These are phyloP conservation scores for Crossocerus cetratus DNA, from an alignment of 2,888 invertebrate species.

Conservation along the genomic window DNA sequence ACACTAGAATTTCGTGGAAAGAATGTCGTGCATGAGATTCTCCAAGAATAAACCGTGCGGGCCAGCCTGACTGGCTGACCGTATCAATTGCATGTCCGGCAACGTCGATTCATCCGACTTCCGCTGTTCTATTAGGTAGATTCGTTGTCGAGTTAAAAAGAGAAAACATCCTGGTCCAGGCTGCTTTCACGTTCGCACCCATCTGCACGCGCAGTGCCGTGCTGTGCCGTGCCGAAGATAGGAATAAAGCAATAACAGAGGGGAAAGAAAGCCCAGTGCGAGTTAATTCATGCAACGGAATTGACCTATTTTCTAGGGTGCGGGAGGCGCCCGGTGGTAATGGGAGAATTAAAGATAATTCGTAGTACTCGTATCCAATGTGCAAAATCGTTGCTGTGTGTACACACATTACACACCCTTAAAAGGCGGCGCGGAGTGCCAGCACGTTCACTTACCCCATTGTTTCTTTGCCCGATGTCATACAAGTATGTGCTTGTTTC, in stretches of 20 bases:
- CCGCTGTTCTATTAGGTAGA: conserved; percentile 32
- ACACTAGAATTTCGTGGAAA: conserved; percentile 25
- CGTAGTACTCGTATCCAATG: conserved; percentile 29
- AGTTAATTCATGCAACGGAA: conserved; percentile 27
- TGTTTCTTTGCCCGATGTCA: conserved; percentile 89
- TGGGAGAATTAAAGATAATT: conserved; percentile 43
- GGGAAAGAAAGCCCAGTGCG: conserved; percentile 20
- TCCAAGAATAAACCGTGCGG: conserved; percentile 39
- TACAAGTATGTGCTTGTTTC: conserved; percentile 74
- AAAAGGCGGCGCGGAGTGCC: conserved; percentile 74
- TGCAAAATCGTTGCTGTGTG: conserved; percentile 43
- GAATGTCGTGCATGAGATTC: conserved; percentile 22
- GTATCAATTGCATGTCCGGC: conserved; percentile 36
- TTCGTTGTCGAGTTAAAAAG: conserved; percentile 16
- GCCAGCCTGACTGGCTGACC: conserved; percentile 40
- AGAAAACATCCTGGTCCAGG: conserved; percentile 42
- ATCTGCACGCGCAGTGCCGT: conserved; percentile 38
- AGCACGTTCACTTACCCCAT: conserved; percentile 84
- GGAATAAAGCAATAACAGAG: conserved; percentile 38
- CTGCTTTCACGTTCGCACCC: conserved; percentile 40
- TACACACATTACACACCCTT: conserved; percentile 61
- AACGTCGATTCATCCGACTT: conserved; percentile 31
- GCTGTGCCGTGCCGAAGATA: conserved; percentile 29
- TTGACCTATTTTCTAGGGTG: conserved; percentile 33
- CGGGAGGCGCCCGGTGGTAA: conserved; percentile 26